These are phyloP conservation scores for Enteromius afrohamiltoni DNA, from an alignment of 2,797 vertebrate species.

Conservation along the genomic window DNA sequence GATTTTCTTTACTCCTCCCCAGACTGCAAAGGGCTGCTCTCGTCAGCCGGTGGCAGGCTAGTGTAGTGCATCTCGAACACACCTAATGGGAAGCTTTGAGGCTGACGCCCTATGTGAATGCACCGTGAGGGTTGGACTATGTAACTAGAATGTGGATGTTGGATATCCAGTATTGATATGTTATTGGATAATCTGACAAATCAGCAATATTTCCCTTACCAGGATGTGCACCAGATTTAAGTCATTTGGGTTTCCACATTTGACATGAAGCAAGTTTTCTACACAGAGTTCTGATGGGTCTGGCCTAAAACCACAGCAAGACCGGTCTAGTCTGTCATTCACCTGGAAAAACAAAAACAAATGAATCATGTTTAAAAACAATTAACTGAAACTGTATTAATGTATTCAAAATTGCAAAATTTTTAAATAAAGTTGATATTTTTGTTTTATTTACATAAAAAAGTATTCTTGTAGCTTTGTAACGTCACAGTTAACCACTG, in stretches of 20 bases:
- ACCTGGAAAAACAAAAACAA: slow-evolving; percentile 75
- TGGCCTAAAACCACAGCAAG: slow-evolving; percentile 92
- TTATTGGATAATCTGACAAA: neutral
- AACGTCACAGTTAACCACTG: no score
- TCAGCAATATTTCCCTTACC: slow-evolving; percentile 72
- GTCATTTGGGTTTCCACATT: slow-evolving; percentile 81
- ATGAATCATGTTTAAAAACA: neutral
- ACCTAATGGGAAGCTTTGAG: no score
- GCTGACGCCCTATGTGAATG: no score
- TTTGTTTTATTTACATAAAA: no score
- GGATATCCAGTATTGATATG: neutral
- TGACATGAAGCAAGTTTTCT: slow-evolving; percentile 86
- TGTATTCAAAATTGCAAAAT: no score
- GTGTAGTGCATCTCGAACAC: no score
- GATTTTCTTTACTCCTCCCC: no score
- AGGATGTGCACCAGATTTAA: slow-evolving; percentile 91
- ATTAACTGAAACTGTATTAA: no score
- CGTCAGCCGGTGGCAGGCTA: no score
- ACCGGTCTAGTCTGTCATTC: slow-evolving; percentile 91
- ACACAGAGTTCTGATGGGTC: slow-evolving; percentile 85
- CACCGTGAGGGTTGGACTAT: neutral
- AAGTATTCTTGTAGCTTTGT: no score
- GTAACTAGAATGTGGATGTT: neutral
- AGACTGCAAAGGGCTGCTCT: no score
- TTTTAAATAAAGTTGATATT: no score